phyloP scores from a whole-genome alignment of 2,113 vertebrate species.

The Aegithalos caudatus region DNA sequence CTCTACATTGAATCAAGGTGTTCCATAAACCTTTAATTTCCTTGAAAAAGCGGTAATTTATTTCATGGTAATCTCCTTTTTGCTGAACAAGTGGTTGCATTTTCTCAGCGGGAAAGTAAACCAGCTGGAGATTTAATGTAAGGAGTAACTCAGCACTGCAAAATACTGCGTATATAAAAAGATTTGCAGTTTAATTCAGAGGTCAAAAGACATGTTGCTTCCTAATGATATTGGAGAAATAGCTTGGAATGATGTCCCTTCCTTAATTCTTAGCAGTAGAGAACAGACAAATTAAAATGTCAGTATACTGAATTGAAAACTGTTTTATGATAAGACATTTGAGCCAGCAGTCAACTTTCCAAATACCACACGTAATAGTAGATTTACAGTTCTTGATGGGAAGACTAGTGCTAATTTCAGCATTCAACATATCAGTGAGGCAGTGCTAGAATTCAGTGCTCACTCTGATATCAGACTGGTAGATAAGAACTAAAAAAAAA shows the following conservation, averaged over 20 bases:
- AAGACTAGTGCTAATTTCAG: background rate
- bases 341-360: constrained; percentile 2
- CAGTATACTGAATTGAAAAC: constrained; percentile 36
- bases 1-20: background rate
- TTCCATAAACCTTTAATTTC: constrained; percentile 53
- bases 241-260: constrained; percentile 35
- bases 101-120: constrained; percentile 58
- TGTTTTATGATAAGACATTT: constrained; percentile 25
- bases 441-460: background rate
- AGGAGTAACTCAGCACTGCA: constrained; percentile 23
- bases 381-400: background rate
- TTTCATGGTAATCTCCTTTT: constrained; percentile 35
- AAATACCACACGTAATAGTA: background rate
- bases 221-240: constrained; percentile 17
- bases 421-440: background rate
- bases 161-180: constrained; percentile 24
- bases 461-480: background rate
- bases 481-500: background rate
- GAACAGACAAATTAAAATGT: constrained; percentile 49
- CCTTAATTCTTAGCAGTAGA: constrained; percentile 36
- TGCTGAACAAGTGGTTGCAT: constrained; percentile 58
- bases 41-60: constrained; percentile 33
- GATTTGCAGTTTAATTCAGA: constrained; percentile 43
- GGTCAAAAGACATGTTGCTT: constrained; percentile 52
- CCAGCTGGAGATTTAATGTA: constrained; percentile 46